Evolutionary conservation across 2,888 invertebrate genomes (phyloP), one percentile per base, ranked within the genome.

Genomic region (Thymelicus acteon): DNA sequence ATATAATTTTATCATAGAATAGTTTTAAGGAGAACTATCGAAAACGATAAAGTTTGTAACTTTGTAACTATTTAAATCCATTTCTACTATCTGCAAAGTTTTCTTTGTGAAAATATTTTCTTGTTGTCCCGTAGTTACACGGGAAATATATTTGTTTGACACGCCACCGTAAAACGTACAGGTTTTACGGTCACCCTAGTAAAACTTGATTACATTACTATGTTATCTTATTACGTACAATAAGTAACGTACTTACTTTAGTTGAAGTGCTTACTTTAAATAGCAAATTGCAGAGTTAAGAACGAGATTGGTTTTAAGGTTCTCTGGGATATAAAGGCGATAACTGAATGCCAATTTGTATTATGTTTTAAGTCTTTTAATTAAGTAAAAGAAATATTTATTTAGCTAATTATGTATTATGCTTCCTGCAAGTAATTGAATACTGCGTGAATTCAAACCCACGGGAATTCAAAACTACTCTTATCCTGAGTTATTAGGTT

Each of bases 41-140:
- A 63, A 47, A 63, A 63, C 57, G 37, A 31, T 40, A 60, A 49
- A 64, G 49, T 49, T 64, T 58, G 39, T 49, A 49, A 60, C 62
- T 70, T 62, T 60, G 70, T 70, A 60, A 64, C 57, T 47, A 70
- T 70, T 69, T 69, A 69, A 69, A 69, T 69, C 58, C 58, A 69
- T 69, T 69, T 69, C 52, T 60, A 60, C 63, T 70, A 64, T 64
- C 70, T 64, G 52, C 40, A 60, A 60, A 64, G 58, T 64, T 70
- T 64, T 8, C 70, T 44, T 60, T 19, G 31, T 60, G 60, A 64
- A 70, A 70, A 70, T 60, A 70, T 64, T 64, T 64, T 52, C 70
- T 70, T 64, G 64, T 70, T 64, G 63, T 64, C 63, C 64, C 60
- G 64, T 64, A 54, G 64, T 52, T 64, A 54, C 64, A 19, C 37